Base-by-base conservation (phyloP, 2,888 invertebrate genomes). In the Meloe dianella region DNA sequence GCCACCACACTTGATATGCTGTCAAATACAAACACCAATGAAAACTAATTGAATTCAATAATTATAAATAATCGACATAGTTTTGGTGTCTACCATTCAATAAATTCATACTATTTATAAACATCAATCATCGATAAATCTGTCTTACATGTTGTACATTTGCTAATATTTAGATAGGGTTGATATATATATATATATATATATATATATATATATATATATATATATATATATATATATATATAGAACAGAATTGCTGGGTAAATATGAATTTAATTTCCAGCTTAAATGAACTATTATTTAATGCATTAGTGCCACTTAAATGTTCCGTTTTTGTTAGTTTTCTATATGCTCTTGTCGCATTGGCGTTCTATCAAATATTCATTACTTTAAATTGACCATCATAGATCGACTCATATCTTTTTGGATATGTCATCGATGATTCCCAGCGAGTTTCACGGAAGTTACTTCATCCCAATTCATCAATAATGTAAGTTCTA, bases 1-100 rank as follows among this genome's bases (percentile, higher is more conserved):
- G 87, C 87, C 78, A 88, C 87, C 78, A 88, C 87, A 74, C 87
- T 88, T 76, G 80, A 83, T 81, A 84, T 83, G 76, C 83, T 84
- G 79, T 67, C 74, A 78, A 70, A 64, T 54, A 63, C 58, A 67
- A 67, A 56, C 56, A 62, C 9, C 24, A 27, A 32, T 60, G 20
- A 60, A 27, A 61, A 47, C 20, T 41, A 47, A 29, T 41, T n/a
- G 41, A 51, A 35, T 12, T 41, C 20, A 20, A 61, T 29, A 17
- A n/a, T 29, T 17, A 56, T 24, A 59, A 35, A 47, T 60, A 61
- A 62, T 66, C 62, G 62, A 61, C 59, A 61, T 63, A 66, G 63
- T 66, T 66, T 66, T 56, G 60, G 59, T 61, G 12, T 38, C 7
- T 5, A 38, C 4, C 1, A 41, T 17, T 41, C 6, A 4, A n/a